Evolutionary conservation across 2,888 invertebrate species (phyloP).

Genomic region (Ptilodon capucinus): DNA sequence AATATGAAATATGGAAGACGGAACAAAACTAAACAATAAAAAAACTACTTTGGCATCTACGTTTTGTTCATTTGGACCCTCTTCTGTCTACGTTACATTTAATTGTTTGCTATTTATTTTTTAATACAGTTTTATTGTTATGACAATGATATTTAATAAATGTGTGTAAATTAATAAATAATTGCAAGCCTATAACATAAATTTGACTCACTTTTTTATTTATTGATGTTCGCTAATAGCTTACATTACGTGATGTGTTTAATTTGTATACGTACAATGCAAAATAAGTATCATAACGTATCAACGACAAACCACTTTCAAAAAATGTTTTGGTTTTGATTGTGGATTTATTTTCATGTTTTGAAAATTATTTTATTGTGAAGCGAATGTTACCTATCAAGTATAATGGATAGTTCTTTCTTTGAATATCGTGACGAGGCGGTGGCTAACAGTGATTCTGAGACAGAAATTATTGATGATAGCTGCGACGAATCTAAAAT

Average conservation of each 20-base stretch:
- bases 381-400: slow-evolving; percentile 10
- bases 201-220: too few species aligned
- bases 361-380: slow-evolving; percentile 13
- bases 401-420: slow-evolving; percentile 67
- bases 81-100: too few species aligned
- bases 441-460: slow-evolving; percentile 52
- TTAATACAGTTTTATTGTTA: too few species aligned
- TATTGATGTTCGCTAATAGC: too few species aligned
- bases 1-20: neutral
- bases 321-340: slow-evolving; percentile 34
- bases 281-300: too few species aligned
- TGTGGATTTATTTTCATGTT: slow-evolving; percentile 14
- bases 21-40: neutral
- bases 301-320: slow-evolving; percentile 43
- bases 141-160: too few species aligned
- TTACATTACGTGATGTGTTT: too few species aligned
- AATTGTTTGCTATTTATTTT: too few species aligned
- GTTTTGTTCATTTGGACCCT: too few species aligned
- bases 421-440: slow-evolving; percentile 67
- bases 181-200: too few species aligned
- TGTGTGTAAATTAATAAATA: too few species aligned
- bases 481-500: slow-evolving; percentile 49
- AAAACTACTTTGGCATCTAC: neutral
- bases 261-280: too few species aligned
- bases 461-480: slow-evolving; percentile 64